Conservation (phyloP, 2,888 invertebrate genomes). For the Leucophenga maculata region DNA sequence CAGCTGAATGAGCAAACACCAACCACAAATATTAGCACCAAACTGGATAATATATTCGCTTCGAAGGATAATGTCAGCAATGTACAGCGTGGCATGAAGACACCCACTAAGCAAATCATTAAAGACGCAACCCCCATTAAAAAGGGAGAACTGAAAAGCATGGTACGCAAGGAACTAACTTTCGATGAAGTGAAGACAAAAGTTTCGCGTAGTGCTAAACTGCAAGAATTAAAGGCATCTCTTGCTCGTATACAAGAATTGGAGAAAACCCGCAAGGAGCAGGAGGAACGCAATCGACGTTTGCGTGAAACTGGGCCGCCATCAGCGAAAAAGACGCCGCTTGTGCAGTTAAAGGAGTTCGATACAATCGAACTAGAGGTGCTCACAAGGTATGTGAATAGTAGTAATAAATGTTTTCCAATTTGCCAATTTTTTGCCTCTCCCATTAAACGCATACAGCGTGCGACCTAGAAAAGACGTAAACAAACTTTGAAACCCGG, state of each 20-base stretch:
- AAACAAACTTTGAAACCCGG: slow-evolving; percentile 56
- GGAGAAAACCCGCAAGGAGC: slow-evolving; percentile 75
- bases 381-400: slow-evolving; percentile 77
- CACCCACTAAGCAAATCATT: slow-evolving; percentile 69
- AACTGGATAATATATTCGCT: slow-evolving; percentile 45
- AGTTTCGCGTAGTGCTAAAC: slow-evolving; percentile 78
- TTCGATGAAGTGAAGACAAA: slow-evolving; percentile 81
- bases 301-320: slow-evolving; percentile 60
- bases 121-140: slow-evolving; percentile 69
- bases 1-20: slow-evolving; percentile 53
- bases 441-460: slow-evolving; percentile 40
- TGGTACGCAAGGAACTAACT: slow-evolving; percentile 77
- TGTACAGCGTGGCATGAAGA: slow-evolving; percentile 64
- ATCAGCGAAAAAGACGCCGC: slow-evolving; percentile 50
- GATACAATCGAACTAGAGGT: slow-evolving; percentile 84
- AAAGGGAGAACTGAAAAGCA: slow-evolving; percentile 70
- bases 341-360: slow-evolving; percentile 77
- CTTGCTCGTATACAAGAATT: slow-evolving; percentile 79
- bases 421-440: slow-evolving; percentile 38
- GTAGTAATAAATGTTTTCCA: neutral
- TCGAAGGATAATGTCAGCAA: slow-evolving; percentile 61
- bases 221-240: slow-evolving; percentile 81
- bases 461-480: slow-evolving; percentile 54
- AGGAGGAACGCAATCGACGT: slow-evolving; percentile 67
- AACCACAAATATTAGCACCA: slow-evolving; percentile 36